Conservation (phyloP, 2,113 vertebrate species). For the Microtus oregoni region DNA sequence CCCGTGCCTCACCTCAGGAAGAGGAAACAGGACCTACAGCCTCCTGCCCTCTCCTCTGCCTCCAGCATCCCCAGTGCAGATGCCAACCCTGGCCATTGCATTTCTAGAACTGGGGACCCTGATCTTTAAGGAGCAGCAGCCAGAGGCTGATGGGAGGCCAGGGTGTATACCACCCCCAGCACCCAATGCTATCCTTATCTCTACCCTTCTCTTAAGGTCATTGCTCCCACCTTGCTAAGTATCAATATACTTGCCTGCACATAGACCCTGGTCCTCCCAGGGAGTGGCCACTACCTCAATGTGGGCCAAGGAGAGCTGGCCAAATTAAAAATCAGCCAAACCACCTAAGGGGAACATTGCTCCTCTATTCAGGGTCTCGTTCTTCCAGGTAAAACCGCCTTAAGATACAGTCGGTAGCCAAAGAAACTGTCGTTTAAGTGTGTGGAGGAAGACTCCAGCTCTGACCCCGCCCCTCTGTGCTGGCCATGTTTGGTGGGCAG, state of each 20-base stretch:
- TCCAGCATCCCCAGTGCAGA: not conserved
- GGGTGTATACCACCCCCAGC: no score
- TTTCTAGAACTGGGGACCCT: not conserved
- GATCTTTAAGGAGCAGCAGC: not conserved
- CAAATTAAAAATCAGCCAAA: not conserved
- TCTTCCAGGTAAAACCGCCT: not conserved
- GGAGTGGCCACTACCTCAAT: not conserved
- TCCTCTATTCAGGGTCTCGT: rapidly evolving
- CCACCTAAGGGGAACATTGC: not conserved
- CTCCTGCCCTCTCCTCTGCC: no score
- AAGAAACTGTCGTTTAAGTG: not conserved
- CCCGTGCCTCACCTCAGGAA: not conserved
- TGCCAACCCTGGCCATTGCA: not conserved
- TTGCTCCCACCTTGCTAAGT: not conserved
- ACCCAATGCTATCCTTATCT: not conserved
- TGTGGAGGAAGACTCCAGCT: not conserved
- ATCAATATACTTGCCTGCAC: not conserved
- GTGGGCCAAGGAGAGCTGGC: not conserved
- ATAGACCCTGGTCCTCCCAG: not conserved
- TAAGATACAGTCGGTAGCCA: not conserved
- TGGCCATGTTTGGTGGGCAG: not conserved
- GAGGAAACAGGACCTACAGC: not conserved
- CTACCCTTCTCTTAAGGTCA: not conserved
- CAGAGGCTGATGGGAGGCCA: not conserved
- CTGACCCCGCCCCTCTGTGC: not conserved